Evolutionary conservation across 2,888 invertebrate species (phyloP).

Genomic region (Xanthia icteritia): DNA sequence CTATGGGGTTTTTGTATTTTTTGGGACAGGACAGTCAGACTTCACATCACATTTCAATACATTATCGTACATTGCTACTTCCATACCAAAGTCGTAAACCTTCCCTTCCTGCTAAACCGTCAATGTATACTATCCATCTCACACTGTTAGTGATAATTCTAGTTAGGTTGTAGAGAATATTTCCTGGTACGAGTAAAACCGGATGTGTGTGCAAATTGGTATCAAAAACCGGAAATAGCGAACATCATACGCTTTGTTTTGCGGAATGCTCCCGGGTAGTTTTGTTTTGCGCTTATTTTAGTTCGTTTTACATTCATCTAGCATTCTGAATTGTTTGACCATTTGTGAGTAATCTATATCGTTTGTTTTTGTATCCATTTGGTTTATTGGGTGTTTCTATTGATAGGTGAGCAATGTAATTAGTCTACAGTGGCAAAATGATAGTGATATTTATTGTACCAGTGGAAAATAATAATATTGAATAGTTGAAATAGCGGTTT

Average conservation of each 20-base stretch:
- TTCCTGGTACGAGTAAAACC: constrained; percentile 35
- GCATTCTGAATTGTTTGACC: constrained; percentile 12
- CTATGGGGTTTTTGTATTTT: not conserved
- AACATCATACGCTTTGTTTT: constrained; percentile 62
- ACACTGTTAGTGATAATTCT: not conserved
- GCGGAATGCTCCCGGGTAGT: constrained; percentile 21
- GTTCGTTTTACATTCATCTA: constrained; percentile 22
- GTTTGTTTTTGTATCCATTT: constrained; percentile 9
- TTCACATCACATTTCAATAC: too few species aligned
- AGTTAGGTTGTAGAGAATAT: not conserved
- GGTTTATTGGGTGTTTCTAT: constrained; percentile 4
- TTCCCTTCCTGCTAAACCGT: not conserved
- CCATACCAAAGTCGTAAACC: not conserved
- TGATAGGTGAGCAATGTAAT: not conserved
- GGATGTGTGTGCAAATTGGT: constrained; percentile 70
- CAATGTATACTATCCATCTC: not conserved
- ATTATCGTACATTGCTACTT: not conserved
- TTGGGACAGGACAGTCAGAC: not conserved
- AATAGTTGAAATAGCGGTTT: not conserved
- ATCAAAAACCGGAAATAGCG: constrained; percentile 54
- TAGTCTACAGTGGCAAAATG: not conserved
- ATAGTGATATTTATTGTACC: not conserved
- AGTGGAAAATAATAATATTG: not conserved
- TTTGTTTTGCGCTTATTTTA: constrained; percentile 34
- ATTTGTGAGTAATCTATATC: not conserved